Evolutionary conservation across 2,888 invertebrate genomes (phyloP), one percentile per base, ranked within the genome.

Genomic region (Campoplex nolae): DNA sequence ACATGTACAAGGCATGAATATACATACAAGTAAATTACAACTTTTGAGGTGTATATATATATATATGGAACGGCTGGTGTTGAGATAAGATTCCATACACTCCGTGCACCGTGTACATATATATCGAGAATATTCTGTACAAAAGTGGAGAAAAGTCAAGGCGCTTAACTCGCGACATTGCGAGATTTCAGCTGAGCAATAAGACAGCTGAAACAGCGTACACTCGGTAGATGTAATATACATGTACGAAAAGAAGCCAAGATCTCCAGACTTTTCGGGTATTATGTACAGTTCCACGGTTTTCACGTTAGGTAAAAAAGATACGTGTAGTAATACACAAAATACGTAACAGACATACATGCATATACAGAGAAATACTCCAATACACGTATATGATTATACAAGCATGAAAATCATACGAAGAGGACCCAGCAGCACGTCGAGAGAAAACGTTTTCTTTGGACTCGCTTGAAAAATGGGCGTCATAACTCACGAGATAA

Each of bases 401-500:
- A 58, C 35, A 58, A 16, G 35, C 3, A 62, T 38, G 42, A n/a
- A 38, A 42, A 77, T 38, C 38, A 35, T 18, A 74, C 51, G 68
- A 42, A 65, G 67, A 74, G 81, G 83, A 74, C 83, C 45, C 42
- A 62, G 85, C 79, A 67, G 86, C 79, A 85, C 84, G 88, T 83
- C 74, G 85, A 88, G 87, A 58, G 62, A 84, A 84, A 85, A 79
- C 84, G 87, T 89, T 90, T 92, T 90, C 90, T 89, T 89, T 85
- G 85, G 85, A 71, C 83, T 88, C 75, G 87, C 89, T 89, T 91
- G 90, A 92, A 91, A 92, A 92, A 91, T 91, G 88, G 89, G 89
- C 79, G 87, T 88, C 91, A 90, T 91, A 92, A 92, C 90, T 92
- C 91, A 90, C 80, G 89, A 91, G 91, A 92, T 92, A 92, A 91